Evolutionary conservation across 2,113 vertebrate genomes (phyloP).

Genomic region (Phrynocephalus versicolor): DNA sequence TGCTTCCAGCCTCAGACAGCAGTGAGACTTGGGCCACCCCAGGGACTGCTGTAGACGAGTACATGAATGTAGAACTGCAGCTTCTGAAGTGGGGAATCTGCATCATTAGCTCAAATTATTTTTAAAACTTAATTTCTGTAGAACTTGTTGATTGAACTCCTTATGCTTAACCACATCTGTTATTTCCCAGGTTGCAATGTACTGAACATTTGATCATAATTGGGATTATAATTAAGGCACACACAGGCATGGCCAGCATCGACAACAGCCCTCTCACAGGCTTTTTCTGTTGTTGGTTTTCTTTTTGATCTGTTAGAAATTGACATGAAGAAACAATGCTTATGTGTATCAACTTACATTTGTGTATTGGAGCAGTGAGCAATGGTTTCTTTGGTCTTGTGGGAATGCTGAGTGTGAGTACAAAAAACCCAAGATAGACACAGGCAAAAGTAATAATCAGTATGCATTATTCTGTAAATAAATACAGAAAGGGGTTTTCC

Average conservation of each 20-base stretch:
- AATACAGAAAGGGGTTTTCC: neutral
- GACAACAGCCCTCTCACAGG: neutral
- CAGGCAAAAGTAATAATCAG: neutral
- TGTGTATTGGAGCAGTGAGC: neutral
- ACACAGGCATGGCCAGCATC: neutral
- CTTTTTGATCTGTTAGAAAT: neutral
- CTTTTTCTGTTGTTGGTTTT: neutral
- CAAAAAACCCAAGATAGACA: neutral
- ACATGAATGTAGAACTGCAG: neutral
- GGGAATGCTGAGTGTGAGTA: neutral
- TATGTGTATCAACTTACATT: neutral
- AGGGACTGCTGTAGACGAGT: neutral
- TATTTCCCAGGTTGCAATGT: neutral
- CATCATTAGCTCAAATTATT: constrained; percentile 11
- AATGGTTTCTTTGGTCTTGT: neutral
- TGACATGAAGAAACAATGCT: neutral
- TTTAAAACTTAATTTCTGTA: neutral
- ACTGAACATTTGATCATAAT: neutral
- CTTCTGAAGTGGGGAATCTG: neutral
- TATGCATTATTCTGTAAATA: neutral
- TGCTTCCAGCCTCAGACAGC: too few species aligned
- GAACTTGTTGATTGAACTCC: neutral
- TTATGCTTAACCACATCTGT: neutral
- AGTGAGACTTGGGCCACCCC: too few species aligned
- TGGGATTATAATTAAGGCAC: neutral